Evolutionary conservation across 37 sponge, comb jelly and placozoan genomes (phyloP).

Genomic region (Crambe crambe): DNA sequence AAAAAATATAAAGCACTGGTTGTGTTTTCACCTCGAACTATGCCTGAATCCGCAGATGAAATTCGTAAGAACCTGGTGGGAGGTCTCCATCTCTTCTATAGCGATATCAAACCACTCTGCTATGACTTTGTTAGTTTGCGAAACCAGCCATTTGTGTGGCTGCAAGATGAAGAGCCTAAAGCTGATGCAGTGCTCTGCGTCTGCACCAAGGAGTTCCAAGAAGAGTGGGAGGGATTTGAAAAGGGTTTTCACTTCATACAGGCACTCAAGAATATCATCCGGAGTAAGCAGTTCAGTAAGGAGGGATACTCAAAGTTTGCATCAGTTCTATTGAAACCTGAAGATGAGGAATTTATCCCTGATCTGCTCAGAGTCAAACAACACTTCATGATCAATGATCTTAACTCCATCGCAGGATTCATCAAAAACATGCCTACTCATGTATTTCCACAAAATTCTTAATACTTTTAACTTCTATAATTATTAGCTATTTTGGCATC

Average conservation of each 20-base stretch:
- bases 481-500: too few species aligned
- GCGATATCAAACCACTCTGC: neutral
- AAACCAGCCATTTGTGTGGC: neutral
- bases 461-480: too few species aligned
- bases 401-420: constrained; percentile 26
- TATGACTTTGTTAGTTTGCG: neutral
- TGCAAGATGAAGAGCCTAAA: neutral
- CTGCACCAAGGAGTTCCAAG: constrained; percentile 28
- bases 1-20: neutral
- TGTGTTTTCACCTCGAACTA: neutral
- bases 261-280: neutral
- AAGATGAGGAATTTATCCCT: neutral
- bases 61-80: neutral
- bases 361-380: neutral
- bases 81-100: neutral
- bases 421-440: constrained; percentile 15
- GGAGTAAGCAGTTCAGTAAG: neutral
- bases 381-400: constrained; percentile 11
- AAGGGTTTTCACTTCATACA: neutral
- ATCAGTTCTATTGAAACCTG: neutral
- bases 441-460: constrained; percentile 1
- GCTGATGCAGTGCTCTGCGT: constrained; percentile 19
- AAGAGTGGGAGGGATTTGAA: constrained; percentile 1
- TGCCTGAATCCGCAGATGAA: neutral
- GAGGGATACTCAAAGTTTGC: neutral